phyloP scores from a whole-genome alignment of 2,888 invertebrate species.

The Drosophila algonquin region DNA sequence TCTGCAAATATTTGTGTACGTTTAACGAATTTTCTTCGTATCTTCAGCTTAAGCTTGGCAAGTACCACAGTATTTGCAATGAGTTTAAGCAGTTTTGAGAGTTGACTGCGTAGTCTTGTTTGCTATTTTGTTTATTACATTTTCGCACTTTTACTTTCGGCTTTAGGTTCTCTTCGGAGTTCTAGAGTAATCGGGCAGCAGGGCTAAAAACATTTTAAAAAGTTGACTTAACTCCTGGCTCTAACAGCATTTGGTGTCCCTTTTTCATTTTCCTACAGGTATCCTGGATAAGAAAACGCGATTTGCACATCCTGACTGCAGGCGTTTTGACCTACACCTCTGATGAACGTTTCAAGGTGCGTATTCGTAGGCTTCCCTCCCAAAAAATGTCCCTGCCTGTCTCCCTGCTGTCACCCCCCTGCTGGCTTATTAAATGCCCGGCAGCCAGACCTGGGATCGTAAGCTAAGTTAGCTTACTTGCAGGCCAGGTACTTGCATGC shows the following conservation, averaged over 20 bases:
- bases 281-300: conserved; percentile 94
- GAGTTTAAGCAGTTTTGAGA: conserved; percentile 40
- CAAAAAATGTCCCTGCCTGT: background rate
- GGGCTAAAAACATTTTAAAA: conserved; percentile 62
- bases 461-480: conserved; percentile 72
- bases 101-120: conserved; percentile 54
- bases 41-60: background rate
- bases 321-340: conserved; percentile 94
- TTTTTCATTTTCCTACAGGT: conserved; percentile 85
- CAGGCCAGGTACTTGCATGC: conserved; percentile 60
- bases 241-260: conserved; percentile 51
- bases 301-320: conserved; percentile 93
- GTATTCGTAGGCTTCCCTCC: conserved; percentile 62
- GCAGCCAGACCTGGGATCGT: conserved; percentile 39
- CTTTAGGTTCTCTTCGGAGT: conserved; percentile 27
- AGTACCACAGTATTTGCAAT: conserved; percentile 39
- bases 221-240: conserved; percentile 70
- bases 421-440: conserved; percentile 66
- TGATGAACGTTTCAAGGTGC: conserved; percentile 92
- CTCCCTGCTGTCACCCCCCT: background rate
- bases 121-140: conserved; percentile 72
- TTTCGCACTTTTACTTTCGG: conserved; percentile 61
- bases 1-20: no score
- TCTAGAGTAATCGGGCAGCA: conserved; percentile 20
- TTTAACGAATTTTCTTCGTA: no score